Evolutionary conservation across 2,888 invertebrate species (phyloP).

Genomic region (Dusona sp.): DNA sequence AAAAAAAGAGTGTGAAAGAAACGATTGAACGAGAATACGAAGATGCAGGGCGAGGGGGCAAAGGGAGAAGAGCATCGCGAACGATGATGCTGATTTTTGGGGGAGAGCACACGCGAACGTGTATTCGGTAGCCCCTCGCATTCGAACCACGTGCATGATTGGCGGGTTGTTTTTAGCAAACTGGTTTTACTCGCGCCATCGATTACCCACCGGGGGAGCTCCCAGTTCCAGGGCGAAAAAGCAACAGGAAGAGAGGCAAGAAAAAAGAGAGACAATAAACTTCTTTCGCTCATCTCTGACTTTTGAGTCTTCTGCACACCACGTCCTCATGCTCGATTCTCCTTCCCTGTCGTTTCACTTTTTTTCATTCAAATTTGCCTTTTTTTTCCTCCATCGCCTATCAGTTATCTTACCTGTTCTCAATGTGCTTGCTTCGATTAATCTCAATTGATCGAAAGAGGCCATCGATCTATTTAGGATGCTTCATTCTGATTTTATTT

Average conservation of each 20-base stretch:
- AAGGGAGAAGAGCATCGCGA: slow-evolving; percentile 28
- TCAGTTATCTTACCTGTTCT: not conserved
- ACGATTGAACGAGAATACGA: slow-evolving; percentile 8
- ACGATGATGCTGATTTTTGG: slow-evolving; percentile 54
- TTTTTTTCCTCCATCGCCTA: not conserved
- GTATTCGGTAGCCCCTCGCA: slow-evolving; percentile 79
- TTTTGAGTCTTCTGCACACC: slow-evolving; percentile 34
- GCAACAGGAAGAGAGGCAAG: slow-evolving; percentile 14
- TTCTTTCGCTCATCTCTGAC: slow-evolving; percentile 34
- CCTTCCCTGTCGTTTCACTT: slow-evolving; percentile 46
- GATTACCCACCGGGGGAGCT: slow-evolving; percentile 76
- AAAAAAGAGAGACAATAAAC: slow-evolving; percentile 25
- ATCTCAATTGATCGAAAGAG: not conserved
- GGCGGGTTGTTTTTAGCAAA: slow-evolving; percentile 82
- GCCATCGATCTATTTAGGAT: not conserved
- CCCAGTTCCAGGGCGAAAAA: slow-evolving; percentile 25
- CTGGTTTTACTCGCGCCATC: slow-evolving; percentile 79
- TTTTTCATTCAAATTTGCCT: slow-evolving; percentile 21
- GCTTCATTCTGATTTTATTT: not conserved
- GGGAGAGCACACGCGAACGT: slow-evolving; percentile 69
- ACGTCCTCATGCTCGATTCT: slow-evolving; percentile 37
- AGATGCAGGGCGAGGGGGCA: not conserved
- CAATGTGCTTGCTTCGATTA: not conserved
- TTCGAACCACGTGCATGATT: slow-evolving; percentile 74
- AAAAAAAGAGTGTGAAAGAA: slow-evolving; percentile 61